A percentile compares a stretch with the other conserved stretches of the same genome.
Conservation (phyloP, 2,888 invertebrate species). For the Eupithecia insigniata region DNA sequence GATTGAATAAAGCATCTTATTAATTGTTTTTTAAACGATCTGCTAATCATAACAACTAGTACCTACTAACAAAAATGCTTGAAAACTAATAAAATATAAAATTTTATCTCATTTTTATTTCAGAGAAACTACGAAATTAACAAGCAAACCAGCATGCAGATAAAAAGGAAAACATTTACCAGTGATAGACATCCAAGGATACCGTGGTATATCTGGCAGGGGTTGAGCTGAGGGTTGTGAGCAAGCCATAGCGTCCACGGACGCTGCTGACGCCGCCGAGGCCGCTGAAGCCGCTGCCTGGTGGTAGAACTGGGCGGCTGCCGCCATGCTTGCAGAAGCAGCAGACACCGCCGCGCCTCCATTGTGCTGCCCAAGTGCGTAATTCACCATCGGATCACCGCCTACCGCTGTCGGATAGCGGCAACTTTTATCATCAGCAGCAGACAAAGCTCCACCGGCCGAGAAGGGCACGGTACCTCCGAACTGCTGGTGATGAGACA, state of each 20-base stretch:
- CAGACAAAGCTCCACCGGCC: conserved; percentile 87
- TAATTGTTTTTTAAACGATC: background rate
- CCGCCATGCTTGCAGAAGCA: conserved; percentile 87
- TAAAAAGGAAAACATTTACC: conserved; percentile 87
- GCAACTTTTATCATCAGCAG: conserved; percentile 91
- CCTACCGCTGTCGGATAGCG: conserved; percentile 88
- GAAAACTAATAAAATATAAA: background rate
- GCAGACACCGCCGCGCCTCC: conserved; percentile 88
- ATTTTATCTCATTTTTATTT: background rate
- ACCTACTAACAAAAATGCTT: background rate
- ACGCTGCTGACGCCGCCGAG: conserved; percentile 89
- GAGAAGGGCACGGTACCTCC: conserved; percentile 88
- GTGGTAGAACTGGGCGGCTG: conserved; percentile 94
- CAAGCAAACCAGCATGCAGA: conserved; percentile 60
- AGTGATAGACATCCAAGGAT: conserved; percentile 98
- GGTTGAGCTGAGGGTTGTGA: conserved; percentile 93
- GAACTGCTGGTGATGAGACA: conserved; percentile 91
- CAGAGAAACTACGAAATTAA: background rate
- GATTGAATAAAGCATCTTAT: background rate
- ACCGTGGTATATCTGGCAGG: conserved; percentile 95
- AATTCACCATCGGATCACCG: conserved; percentile 91
- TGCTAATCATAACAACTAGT: background rate
- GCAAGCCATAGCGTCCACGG: conserved; percentile 93
- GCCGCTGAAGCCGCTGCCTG: conserved; percentile 91
- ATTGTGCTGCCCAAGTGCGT: conserved; percentile 91